Base-by-base conservation (phyloP, 2,888 invertebrate genomes). In the Ecdyonurus torrentis region DNA sequence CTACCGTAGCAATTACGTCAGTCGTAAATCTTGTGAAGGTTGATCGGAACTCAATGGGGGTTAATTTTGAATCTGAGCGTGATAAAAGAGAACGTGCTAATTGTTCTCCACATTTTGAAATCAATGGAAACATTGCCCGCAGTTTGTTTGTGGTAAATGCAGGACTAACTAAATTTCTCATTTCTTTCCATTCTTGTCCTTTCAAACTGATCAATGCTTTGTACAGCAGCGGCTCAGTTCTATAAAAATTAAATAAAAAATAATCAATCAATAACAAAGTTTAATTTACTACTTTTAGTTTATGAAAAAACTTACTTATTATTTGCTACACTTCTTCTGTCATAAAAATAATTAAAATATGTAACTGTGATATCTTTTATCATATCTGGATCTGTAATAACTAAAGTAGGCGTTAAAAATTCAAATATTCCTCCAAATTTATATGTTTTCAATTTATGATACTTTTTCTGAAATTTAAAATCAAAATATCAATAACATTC, bases 91-190 rank as follows among this genome's bases (percentile, higher is more conserved):
- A 60, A 0, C 52, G 37, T 25, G 62, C 52, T 37, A 55, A 53
- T 63, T 80, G 76, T 18, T 77, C 72, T 0, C 81, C 81, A 63
- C 83, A 80, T 52, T 78, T 74, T 55, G 81, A 76, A 7, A 85
- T 78, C 0, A 81, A 78, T 0, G 76, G 75, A 67, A 82, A 84
- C 82, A 86, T 84, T 1, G 74, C 77, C 71, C 83, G 85, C 58
- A 87, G 72, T 72, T 85, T 86, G 7, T 82, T 83, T 0, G 84
- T 79, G 0, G 86, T 81, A 70, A 86, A 87, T 0, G 83, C 79
- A 0, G 86, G 83, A 0, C 85, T 79, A 68, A 87, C 73, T 68
- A 83, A 84, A 0, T 77, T 67, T n/a, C 87, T 76, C 23, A 86
- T 71, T 60, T 75, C 77, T 69, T 79, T 83, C 87, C 87, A 87